Evolutionary conservation across 1,140 invertebrate genomes (phyloP).

Genomic region (Diorhabda elongata): DNA sequence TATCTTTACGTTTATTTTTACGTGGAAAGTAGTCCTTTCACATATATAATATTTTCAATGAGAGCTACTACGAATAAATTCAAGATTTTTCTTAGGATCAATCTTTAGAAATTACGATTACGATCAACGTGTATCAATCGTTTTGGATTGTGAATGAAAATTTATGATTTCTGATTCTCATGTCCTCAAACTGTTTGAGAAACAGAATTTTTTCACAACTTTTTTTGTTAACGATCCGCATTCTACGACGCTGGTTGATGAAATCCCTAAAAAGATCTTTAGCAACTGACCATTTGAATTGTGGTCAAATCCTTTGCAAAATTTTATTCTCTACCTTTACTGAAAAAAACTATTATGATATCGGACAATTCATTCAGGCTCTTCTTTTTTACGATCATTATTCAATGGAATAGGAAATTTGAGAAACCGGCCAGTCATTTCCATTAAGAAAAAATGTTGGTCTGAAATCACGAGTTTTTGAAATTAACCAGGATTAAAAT

Average conservation of each 20-base stretch:
- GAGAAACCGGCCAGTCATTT: slow-evolving; percentile 18
- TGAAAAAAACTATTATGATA: slow-evolving; percentile 1
- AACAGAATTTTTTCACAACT: no score
- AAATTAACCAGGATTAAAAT: slow-evolving; percentile 23
- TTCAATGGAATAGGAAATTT: slow-evolving; percentile 16
- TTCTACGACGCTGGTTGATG: not conserved
- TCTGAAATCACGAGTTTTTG: slow-evolving; percentile 15
- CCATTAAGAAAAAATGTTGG: slow-evolving; percentile 15
- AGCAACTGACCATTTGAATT: slow-evolving; percentile 4
- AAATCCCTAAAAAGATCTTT: slow-evolving; percentile 3
- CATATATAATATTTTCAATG: no score
- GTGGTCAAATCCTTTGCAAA: slow-evolving; percentile 7
- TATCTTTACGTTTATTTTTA: no score
- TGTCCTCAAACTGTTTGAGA: no score
- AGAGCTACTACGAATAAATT: no score
- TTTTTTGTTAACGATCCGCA: not conserved
- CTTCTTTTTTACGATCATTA: slow-evolving; percentile 16
- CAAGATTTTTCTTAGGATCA: no score
- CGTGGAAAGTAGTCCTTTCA: no score
- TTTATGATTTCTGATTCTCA: no score
- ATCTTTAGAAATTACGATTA: no score
- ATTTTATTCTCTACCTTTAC: slow-evolving; percentile 6
- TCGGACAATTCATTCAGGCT: slow-evolving; percentile 8
- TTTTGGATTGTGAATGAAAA: no score
- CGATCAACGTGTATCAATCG: no score